Conservation (phyloP, 2,888 invertebrate genomes). For the Helobdella robusta region DNA sequence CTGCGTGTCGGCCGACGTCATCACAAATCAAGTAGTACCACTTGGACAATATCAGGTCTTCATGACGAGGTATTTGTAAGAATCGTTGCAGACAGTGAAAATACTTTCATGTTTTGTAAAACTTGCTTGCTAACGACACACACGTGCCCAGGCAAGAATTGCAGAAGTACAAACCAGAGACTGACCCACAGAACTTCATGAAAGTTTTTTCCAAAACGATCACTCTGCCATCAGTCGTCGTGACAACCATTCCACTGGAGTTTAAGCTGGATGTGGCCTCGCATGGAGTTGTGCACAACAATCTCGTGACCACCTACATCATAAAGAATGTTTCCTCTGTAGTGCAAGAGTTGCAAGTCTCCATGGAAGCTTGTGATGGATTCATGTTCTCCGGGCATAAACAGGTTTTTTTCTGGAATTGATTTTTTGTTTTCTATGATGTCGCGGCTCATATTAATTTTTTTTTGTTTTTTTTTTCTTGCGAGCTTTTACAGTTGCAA, state of each 20-base stretch:
- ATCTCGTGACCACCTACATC: constrained; percentile 51
- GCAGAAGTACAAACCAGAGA: too few species aligned
- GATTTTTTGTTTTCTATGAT: background rate
- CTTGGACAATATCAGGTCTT: constrained; percentile 42
- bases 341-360: constrained; percentile 64
- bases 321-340: constrained; percentile 64
- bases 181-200: too few species aligned
- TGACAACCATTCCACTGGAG: constrained; percentile 48
- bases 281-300: constrained; percentile 60
- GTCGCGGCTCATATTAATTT: background rate
- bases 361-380: constrained; percentile 73
- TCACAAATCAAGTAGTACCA: constrained; percentile 34
- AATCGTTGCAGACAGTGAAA: background rate
- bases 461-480: background rate
- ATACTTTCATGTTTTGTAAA: background rate
- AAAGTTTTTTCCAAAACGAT: constrained; percentile 31
- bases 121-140: background rate
- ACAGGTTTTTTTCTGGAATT: constrained; percentile 56
- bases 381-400: constrained; percentile 93
- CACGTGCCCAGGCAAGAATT: too few species aligned
- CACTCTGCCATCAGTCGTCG: constrained; percentile 44
- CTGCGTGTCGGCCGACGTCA: background rate
- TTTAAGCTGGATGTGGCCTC: constrained; percentile 56
- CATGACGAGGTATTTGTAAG: constrained; percentile 45
- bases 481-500: background rate